A percentile compares a stretch with the other conserved stretches of the same genome.
phyloP scores from a whole-genome alignment of 1,140 invertebrate species.

The Drosophila subpulchrella region DNA sequence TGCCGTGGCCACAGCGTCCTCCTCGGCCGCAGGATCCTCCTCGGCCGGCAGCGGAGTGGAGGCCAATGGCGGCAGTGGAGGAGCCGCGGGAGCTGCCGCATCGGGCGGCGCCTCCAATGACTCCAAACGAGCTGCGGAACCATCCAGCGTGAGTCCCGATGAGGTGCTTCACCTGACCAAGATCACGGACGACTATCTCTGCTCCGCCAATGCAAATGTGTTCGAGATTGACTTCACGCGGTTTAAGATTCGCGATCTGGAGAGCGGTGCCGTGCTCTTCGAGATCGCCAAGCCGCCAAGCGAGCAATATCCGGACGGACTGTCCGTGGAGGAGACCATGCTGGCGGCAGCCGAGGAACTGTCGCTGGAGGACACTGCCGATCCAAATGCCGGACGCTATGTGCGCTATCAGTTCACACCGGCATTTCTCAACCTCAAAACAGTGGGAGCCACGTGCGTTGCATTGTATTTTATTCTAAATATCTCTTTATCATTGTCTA shows the following conservation, averaged over 20 bases:
- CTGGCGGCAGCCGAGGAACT: conserved; percentile 87
- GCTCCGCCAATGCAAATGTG: conserved; percentile 96
- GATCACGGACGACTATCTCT: conserved; percentile 92
- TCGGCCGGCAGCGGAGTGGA: conserved; percentile 4
- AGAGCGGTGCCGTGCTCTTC: conserved; percentile 96
- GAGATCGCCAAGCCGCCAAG: conserved; percentile 98
- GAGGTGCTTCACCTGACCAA: conserved; percentile 87
- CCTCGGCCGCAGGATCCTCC: conserved; percentile 15
- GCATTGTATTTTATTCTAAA: background rate
- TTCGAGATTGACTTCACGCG: conserved; percentile 99
- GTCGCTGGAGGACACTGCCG: conserved; percentile 85
- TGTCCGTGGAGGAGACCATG: conserved; percentile 86
- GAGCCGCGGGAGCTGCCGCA: conserved; percentile 8
- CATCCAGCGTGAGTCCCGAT: conserved; percentile 86
- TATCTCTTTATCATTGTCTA: background rate
- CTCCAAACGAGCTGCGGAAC: conserved; percentile 47
- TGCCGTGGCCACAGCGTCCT: conserved; percentile 17
- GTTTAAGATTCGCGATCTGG: conserved; percentile 98
- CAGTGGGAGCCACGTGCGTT: conserved; percentile 95
- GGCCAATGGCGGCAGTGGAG: conserved; percentile 11
- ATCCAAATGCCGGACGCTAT: conserved; percentile 97
- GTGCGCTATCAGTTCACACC: conserved; percentile 99
- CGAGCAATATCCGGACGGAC: conserved; percentile 86
- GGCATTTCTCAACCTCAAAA: conserved; percentile 97
- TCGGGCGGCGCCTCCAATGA: conserved; percentile 8